A percentile compares a stretch with the other conserved stretches of the same genome.
Evolutionary conservation across 2,888 invertebrate species (phyloP).

Genomic region (Rhimphoctona megacephalus): DNA sequence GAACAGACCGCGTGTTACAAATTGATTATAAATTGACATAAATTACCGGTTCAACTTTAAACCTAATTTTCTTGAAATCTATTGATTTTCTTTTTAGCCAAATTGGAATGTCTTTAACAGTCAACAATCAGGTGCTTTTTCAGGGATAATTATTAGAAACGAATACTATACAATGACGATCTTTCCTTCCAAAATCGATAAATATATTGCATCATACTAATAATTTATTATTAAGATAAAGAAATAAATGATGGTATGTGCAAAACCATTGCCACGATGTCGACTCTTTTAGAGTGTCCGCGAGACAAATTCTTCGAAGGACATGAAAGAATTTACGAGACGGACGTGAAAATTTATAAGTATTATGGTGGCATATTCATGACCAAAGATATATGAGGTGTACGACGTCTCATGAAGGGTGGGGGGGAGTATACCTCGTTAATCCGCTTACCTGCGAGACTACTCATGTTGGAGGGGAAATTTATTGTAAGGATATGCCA

Average conservation of each 20-base stretch:
- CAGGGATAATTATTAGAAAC: background rate
- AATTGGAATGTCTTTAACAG: background rate
- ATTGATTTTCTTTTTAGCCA: background rate
- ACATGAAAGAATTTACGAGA: conserved; percentile 53
- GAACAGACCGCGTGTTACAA: background rate
- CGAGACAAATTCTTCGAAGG: conserved; percentile 52
- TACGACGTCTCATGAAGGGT: conserved; percentile 40
- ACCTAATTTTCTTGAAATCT: background rate
- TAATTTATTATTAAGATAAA: background rate
- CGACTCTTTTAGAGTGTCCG: background rate
- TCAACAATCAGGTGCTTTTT: background rate
- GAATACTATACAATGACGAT: background rate
- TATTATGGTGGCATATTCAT: conserved; percentile 59
- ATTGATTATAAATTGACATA: background rate
- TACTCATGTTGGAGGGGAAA: conserved; percentile 17
- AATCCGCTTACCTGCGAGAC: conserved; percentile 66
- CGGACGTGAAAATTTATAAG: conserved; percentile 63
- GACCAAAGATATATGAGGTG: conserved; percentile 37
- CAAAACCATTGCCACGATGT: background rate
- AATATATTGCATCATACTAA: background rate
- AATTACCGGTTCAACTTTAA: background rate
- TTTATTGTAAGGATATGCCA: conserved; percentile 59
- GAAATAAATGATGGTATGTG: background rate
- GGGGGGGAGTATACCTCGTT: conserved; percentile 52
- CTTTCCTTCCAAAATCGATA: background rate